A percentile compares a stretch with the other conserved stretches of the same genome.
phyloP scores from a whole-genome alignment of 2,888 invertebrate genomes.

The Andrena praecox region DNA sequence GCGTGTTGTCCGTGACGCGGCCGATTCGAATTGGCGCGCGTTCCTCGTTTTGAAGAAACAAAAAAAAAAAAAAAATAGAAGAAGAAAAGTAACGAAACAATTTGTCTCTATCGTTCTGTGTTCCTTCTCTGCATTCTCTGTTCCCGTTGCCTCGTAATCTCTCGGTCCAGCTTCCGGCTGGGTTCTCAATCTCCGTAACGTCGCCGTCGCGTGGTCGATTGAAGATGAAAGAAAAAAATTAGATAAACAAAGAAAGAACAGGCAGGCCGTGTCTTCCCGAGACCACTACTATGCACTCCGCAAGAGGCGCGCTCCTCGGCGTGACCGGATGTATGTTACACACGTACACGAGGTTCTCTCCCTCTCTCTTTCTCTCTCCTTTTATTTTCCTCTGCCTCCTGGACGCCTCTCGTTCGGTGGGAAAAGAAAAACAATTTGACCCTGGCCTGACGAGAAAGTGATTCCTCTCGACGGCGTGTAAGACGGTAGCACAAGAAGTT shows the following conservation, averaged over 20 bases:
- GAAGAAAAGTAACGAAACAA: too few species aligned
- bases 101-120: slow-evolving; percentile 16
- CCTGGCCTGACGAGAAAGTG: slow-evolving; percentile 67
- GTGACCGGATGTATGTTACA: slow-evolving; percentile 44
- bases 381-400: slow-evolving; percentile 52
- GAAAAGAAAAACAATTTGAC: slow-evolving; percentile 58
- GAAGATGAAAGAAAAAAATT: slow-evolving; percentile 37
- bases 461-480: slow-evolving; percentile 70
- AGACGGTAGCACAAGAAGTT: slow-evolving; percentile 90
- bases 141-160: slow-evolving; percentile 30
- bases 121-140: slow-evolving; percentile 36
- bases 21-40: slow-evolving; percentile 38
- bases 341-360: slow-evolving; percentile 49
- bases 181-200: slow-evolving; percentile 31
- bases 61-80: not conserved
- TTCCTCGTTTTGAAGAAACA: slow-evolving; percentile 16
- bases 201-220: slow-evolving; percentile 47
- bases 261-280: slow-evolving; percentile 55
- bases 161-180: slow-evolving; percentile 13
- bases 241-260: slow-evolving; percentile 58
- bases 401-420: slow-evolving; percentile 57
- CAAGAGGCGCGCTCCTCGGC: slow-evolving; percentile 51
- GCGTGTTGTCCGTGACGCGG: slow-evolving; percentile 13
- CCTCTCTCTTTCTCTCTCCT: slow-evolving; percentile 70
- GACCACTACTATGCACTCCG: slow-evolving; percentile 25